Evolutionary conservation across 2,797 vertebrate genomes (phyloP).

Genomic region (Sebastes vulpes): DNA sequence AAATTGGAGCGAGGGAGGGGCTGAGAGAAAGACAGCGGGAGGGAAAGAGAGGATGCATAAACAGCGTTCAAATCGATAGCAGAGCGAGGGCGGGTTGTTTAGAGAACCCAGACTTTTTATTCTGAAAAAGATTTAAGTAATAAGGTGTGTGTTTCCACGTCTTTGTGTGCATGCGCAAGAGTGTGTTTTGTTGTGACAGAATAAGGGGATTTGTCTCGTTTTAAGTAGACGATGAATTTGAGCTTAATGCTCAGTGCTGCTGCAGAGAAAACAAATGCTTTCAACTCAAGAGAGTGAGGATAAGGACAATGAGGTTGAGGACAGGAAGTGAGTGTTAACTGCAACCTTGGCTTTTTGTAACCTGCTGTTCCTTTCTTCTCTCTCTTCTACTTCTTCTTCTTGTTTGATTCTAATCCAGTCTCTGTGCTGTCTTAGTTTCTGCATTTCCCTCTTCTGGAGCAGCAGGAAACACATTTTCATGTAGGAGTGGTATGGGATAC

Average conservation of each 20-base stretch:
- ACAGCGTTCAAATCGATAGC: slow-evolving; percentile 30
- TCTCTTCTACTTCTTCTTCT: background rate
- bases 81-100: slow-evolving; percentile 30
- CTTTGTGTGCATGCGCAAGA: background rate
- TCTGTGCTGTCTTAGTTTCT: background rate
- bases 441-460: background rate
- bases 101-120: slow-evolving; percentile 31
- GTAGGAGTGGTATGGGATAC: background rate
- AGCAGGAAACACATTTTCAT: background rate
- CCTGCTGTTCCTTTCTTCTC: background rate
- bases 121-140: slow-evolving; percentile 28
- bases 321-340: slow-evolving; percentile 25
- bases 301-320: background rate
- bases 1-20: background rate
- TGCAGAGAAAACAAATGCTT: slow-evolving; percentile 50
- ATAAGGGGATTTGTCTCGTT: slow-evolving; percentile 47
- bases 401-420: background rate
- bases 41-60: slow-evolving; percentile 25
- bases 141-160: slow-evolving; percentile 27
- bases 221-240: slow-evolving; percentile 39
- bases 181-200: slow-evolving; percentile 6
- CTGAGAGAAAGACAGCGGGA: background rate
- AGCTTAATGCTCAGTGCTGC: slow-evolving; percentile 38
- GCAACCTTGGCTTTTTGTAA: background rate
- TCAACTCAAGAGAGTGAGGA: slow-evolving; percentile 26